Percentiles rank a stretch among this genome's conserved stretches.
Evolutionary conservation across 2,888 invertebrate genomes (phyloP).

Genomic region (Teleiodes luculella): DNA sequence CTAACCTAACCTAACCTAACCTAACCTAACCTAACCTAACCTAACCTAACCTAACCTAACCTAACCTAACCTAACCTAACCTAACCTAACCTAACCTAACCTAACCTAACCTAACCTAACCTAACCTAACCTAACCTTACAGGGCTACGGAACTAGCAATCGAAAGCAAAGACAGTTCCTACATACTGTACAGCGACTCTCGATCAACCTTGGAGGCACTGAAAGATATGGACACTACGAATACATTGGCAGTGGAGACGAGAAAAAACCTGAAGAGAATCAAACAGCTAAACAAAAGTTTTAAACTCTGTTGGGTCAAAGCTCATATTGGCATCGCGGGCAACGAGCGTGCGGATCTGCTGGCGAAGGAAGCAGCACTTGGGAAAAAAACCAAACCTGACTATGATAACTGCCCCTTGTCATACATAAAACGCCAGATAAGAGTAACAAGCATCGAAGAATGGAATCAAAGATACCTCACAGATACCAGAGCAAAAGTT

Average conservation of each 20-base stretch:
- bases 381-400: background rate
- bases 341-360: background rate
- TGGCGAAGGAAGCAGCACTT: background rate
- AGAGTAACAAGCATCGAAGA: background rate
- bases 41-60: too few relatives aligned
- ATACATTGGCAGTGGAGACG: background rate
- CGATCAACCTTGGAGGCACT: background rate
- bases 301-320: background rate
- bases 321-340: background rate
- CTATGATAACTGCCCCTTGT: background rate
- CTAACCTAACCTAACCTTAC: too few relatives aligned
- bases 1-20: too few relatives aligned
- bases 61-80: too few relatives aligned
- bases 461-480: background rate
- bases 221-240: background rate
- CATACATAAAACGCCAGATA: background rate
- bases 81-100: too few relatives aligned
- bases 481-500: background rate
- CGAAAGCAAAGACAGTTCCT: background rate
- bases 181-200: background rate
- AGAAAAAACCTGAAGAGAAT: background rate
- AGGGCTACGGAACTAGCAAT: background rate
- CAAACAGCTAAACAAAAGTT: background rate
- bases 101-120: too few relatives aligned
- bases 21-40: too few relatives aligned